These are phyloP conservation scores for Sakesphorus luctuosus DNA, from an alignment of 2,113 vertebrate species.

Conservation along the genomic window DNA sequence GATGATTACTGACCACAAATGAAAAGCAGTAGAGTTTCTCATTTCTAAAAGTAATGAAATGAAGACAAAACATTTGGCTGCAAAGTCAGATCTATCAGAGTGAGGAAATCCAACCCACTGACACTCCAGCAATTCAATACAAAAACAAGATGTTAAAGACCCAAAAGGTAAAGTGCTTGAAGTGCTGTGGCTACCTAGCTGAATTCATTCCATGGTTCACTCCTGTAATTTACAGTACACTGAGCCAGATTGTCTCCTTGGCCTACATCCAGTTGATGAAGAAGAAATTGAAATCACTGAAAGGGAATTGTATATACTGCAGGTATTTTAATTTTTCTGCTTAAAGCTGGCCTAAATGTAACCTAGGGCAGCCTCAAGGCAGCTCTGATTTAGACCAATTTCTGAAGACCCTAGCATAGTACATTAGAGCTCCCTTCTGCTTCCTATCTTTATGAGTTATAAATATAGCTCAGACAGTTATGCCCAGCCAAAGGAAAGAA, in stretches of 20 bases:
- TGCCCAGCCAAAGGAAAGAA: background rate
- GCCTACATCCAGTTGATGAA: background rate
- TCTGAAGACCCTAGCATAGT: background rate
- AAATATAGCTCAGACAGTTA: background rate
- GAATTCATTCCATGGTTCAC: background rate
- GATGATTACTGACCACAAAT: background rate
- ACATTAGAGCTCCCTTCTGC: background rate
- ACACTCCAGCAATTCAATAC: background rate
- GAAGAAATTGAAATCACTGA: background rate
- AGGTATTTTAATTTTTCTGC: background rate
- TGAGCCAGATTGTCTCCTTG: background rate
- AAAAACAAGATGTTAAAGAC: background rate
- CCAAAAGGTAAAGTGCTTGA: background rate
- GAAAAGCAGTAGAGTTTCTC: background rate
- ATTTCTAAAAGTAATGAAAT: background rate
- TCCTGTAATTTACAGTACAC: background rate
- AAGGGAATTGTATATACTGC: background rate
- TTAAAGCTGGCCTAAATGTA: background rate
- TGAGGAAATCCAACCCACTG: background rate
- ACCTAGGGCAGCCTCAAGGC: background rate
- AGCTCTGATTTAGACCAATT: background rate
- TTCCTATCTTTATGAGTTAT: background rate
- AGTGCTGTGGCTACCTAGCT: background rate
- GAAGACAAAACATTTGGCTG: background rate
- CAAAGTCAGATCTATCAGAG: background rate